These are phyloP conservation scores for Trissonchulus latispiculum DNA, from an alignment of 2,888 invertebrate genomes.

Conservation along the genomic window DNA sequence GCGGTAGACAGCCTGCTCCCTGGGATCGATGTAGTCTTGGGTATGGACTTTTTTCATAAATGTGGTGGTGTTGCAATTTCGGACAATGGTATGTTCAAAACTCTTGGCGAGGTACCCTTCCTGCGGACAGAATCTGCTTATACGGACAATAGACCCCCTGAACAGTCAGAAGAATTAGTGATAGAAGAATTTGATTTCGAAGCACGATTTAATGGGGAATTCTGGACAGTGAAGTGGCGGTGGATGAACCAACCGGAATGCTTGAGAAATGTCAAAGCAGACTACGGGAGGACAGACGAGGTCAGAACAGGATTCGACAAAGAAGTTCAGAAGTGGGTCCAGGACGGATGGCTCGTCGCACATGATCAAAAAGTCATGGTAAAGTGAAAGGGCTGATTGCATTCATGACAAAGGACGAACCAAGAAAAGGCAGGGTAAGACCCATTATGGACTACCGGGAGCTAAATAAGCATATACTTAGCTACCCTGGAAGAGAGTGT, in stretches of 20 bases:
- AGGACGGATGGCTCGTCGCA: neutral
- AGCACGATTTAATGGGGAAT: neutral
- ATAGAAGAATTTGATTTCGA: too few species aligned
- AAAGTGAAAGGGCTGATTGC: too few species aligned
- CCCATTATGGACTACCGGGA: too few species aligned
- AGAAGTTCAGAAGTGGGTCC: neutral
- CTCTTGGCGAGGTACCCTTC: neutral
- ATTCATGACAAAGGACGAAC: too few species aligned
- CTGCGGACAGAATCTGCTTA: neutral
- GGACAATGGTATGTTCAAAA: neutral
- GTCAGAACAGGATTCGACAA: neutral
- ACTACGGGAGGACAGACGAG: neutral
- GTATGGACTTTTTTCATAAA: neutral
- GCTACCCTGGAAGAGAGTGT: too few species aligned
- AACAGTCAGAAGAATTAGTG: neutral
- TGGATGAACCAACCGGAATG: neutral
- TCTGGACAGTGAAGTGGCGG: conserved; percentile 7
- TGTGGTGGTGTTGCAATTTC: neutral
- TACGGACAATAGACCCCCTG: neutral
- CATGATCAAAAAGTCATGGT: neutral
- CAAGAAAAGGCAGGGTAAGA: too few species aligned
- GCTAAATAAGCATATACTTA: too few species aligned
- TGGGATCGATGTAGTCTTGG: neutral
- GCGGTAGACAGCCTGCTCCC: neutral
- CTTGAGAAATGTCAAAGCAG: neutral